phyloP scores from a whole-genome alignment of 64 coral and sea anemone genomes.

The Montipora sp. region DNA sequence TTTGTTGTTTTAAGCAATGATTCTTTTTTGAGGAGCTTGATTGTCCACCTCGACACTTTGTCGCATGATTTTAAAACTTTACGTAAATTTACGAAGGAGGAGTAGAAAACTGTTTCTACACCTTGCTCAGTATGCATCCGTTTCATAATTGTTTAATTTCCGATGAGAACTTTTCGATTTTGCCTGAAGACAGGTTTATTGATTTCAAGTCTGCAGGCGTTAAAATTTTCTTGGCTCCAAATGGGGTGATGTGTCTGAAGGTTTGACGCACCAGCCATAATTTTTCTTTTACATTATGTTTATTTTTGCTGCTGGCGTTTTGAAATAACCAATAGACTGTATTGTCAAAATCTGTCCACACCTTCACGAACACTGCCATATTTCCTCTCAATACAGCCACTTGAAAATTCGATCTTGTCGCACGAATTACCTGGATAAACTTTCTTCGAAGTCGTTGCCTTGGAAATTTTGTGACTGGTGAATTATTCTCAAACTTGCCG shows the following conservation, averaged over 20 bases:
- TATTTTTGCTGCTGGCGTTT: background rate
- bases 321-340: constrained; percentile 19
- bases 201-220: background rate
- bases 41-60: background rate
- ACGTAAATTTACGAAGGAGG: background rate
- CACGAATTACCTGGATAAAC: background rate
- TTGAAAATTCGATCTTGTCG: background rate
- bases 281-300: background rate
- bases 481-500: too few relatives aligned
- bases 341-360: background rate
- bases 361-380: background rate
- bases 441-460: background rate
- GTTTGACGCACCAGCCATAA: background rate
- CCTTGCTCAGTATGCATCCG: constrained; percentile 17
- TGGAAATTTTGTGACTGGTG: too few relatives aligned
- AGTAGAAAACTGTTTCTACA: background rate
- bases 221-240: background rate
- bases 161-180: background rate
- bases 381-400: background rate
- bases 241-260: background rate
- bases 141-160: constrained; percentile 2
- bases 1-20: background rate
- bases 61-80: constrained; percentile 15
- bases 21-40: background rate
- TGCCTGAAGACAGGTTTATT: background rate